These are phyloP conservation scores for Sarcophilus harrisii DNA, from an alignment of 2,797 vertebrate genomes.

Conservation along the genomic window DNA sequence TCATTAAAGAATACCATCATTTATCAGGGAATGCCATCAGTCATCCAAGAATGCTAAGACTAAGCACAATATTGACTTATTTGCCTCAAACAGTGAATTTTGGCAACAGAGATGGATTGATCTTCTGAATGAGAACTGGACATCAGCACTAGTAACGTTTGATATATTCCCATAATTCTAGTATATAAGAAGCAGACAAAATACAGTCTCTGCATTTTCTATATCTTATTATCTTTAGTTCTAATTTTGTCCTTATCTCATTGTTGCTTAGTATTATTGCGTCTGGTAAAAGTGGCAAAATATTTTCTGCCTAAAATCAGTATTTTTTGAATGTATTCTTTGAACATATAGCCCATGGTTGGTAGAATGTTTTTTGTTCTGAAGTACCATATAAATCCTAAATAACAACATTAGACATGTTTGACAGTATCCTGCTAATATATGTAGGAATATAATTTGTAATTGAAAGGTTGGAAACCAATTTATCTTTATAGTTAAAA, in stretches of 20 bases:
- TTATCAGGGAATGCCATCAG: neutral
- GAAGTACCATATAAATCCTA: slow-evolving; percentile 64
- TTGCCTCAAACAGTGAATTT: slow-evolving; percentile 25
- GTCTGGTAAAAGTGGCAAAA: slow-evolving; percentile 18
- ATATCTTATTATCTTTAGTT: neutral
- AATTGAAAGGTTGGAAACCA: slow-evolving; percentile 65
- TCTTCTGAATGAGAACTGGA: slow-evolving; percentile 34
- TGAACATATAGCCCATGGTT: slow-evolving; percentile 51
- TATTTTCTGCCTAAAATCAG: slow-evolving; percentile 32
- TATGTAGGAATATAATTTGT: slow-evolving; percentile 62
- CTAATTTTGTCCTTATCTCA: slow-evolving; percentile 32
- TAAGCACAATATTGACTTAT: slow-evolving; percentile 27
- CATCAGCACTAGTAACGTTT: slow-evolving; percentile 10
- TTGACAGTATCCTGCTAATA: slow-evolving; percentile 57
- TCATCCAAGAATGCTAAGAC: neutral
- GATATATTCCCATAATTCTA: neutral
- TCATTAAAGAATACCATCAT: neutral
- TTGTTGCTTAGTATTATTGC: slow-evolving; percentile 39
- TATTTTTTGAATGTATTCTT: neutral
- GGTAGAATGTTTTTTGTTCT: slow-evolving; percentile 59
- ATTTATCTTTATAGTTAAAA: slow-evolving; percentile 66
- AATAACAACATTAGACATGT: slow-evolving; percentile 42
- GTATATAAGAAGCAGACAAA: slow-evolving; percentile 22
- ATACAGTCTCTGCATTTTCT: slow-evolving; percentile 21
- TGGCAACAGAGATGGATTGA: slow-evolving; percentile 7